Evolutionary conservation across 64 coral and sea anemone genomes (phyloP), one percentile per base, ranked within the genome.

Genomic region (Pocillopora damicornis): DNA sequence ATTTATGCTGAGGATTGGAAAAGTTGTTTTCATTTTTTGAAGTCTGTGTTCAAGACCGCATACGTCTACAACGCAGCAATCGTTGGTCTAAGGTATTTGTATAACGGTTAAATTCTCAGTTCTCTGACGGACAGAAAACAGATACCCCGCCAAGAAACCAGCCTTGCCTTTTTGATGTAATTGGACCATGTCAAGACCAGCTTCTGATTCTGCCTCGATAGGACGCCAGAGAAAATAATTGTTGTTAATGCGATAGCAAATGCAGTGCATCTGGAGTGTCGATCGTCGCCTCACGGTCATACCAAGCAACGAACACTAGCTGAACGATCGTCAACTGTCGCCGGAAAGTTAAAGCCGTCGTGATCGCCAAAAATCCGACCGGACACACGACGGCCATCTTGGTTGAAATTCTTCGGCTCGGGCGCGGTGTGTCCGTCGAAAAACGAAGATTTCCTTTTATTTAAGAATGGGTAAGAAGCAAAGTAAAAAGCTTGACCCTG

Each of bases 401-500:
- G 38, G 18, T 11, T 23, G 15, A 25, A 75, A 7, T 60, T 2
- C 18, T 22, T 79, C 59, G 1, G 60, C 51, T 60, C 15, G 60
- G 78, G 59, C 59, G 60, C 57, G 60, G 60, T 23, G 22, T n/a
- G 51, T 10, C 16, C 25, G 38, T 20, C 59, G 23, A 60, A 15
- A 26, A n/a, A 13, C 26, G 9, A 25, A 12, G 56, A 20, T 22
- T 25, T 64, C 26, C 45, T 15, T 11, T 13, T 2, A 15, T 15
- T 37, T 77, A 37, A 72, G 73, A 62, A 98, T 98, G 96, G 96
- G 96, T 3, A 98, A 98, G 76, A 98, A 98, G 22, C 96, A 98
- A 57, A 98, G 96, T 72, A 96, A 96, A 58, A 90, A 90, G 61
- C 63, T 98, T 15, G 96, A 98, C 73, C 96, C 96, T 35, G 87